Evolutionary conservation across 2,888 invertebrate species (phyloP), one percentile per base, ranked within the genome.

Genomic region (Galerucella pusilla): DNA sequence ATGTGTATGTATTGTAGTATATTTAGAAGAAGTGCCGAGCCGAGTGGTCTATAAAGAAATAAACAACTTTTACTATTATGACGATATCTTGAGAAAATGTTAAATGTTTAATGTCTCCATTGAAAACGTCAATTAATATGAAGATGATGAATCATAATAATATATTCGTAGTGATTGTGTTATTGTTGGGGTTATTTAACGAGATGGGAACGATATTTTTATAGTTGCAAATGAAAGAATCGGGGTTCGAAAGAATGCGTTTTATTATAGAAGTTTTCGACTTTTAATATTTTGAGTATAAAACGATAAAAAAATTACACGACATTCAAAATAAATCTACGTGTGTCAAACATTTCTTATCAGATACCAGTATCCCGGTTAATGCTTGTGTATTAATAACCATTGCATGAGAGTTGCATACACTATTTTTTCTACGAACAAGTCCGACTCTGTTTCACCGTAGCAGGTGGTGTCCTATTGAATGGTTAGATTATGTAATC

Each of bases 61-160:
- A 60, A 60, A 60, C 60, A 63, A 63, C 63, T 63, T 42, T 63
- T 63, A 63, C 63, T 63, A 63, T 63, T n/a, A 35, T 42, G 63
- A 63, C n/a, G n/a, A 42, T 42, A 63, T 63, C 63, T 35, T 42
- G 63, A 63, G 63, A 63, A 63, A 63, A 63, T 63, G 14, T 28
- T 35, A n/a, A 63, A n/a, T 42, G 63, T 63, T 63, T 63, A 63
- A 63, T 63, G 20, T 60, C 63, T 63, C 35, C 63, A 63, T 63
- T 63, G 35, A 63, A n/a, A n/a, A 35, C 42, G 35, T 63, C 63
- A 63, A 63, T 63, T 57, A 57, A 3, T 63, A 63, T 4, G 20
- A 59, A 59, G 59, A 59, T 59, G 63, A 63, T 63, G 25, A 25
- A 28, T 63, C 57, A 57, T 57, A 54, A 54, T 49, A 49, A 57